Evolutionary conservation across 37 sponge, comb jelly and placozoan species (phyloP), one percentile per base, ranked within the genome.

Genomic region (Beroe forskalii): DNA sequence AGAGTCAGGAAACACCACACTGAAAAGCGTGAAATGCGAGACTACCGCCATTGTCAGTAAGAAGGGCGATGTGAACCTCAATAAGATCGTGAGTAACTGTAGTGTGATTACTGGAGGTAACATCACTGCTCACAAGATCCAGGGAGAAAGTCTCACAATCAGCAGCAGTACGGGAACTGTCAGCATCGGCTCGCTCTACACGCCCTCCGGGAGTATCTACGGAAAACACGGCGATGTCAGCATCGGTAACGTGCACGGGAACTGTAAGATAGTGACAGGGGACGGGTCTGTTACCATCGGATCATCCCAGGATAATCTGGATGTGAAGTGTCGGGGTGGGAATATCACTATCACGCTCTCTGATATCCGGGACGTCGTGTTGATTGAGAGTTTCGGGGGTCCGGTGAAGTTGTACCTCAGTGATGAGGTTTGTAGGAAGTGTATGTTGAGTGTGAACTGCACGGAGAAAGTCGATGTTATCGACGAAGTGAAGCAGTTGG

Each of bases 381-480:
- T 43, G 37, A 43, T 80, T 23, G 40, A 80, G 55, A 80, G 86
- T 80, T 80, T 44, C 42, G 86, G 86, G 0, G 86, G 86, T 80
- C 55, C 86, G 28, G 86, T 80, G 2, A 80, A 44, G 42, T 20
- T 80, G 25, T 41, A 41, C 20, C 86, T 80, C 44, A 80, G 55
- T 27, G 86, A 80, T 8, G 86, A 41, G 24, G 86, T 80, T 1
- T 80, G 86, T 23, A 3, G 40, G 27, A 80, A 80, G 40, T 80
- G 86, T 23, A 44, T 44, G 86, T 25, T 80, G 86, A 80, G 86
- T 80, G 35, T 80, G 20, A 23, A 44, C 1, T 80, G 38, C 17
- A 38, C 86, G 9, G 86, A 20, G 20, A 41, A 80, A 44, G 86
- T 37, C 19, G 30, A 80, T 1, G 86, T 80, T 3, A 44, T 37